These are phyloP conservation scores for Pollicipes pollicipes DNA, from an alignment of 1,140 invertebrate genomes.

Conservation along the genomic window DNA sequence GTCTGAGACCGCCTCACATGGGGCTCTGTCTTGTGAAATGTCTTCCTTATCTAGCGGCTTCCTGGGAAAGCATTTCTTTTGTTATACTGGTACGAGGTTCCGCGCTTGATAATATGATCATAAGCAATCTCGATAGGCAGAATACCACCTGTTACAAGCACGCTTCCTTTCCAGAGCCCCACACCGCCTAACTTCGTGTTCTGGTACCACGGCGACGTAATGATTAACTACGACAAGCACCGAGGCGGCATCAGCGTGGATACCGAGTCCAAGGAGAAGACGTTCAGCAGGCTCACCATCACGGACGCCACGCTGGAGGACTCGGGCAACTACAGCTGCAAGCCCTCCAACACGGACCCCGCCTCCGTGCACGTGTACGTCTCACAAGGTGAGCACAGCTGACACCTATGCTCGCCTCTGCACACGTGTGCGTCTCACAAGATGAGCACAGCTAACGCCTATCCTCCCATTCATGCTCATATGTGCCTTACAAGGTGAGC, in stretches of 20 bases:
- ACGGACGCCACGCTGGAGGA: slow-evolving; percentile 23
- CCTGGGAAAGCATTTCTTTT: too few species aligned
- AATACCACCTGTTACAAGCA: too few species aligned
- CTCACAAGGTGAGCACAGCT: slow-evolving; percentile 52
- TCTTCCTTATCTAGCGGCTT: too few species aligned
- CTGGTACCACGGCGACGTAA: slow-evolving; percentile 63
- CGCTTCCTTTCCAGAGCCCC: slow-evolving; percentile 23
- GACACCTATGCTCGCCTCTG: slow-evolving; percentile 44
- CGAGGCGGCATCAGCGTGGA: slow-evolving; percentile 66
- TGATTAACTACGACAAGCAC: slow-evolving; percentile 78
- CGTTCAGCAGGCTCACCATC: slow-evolving; percentile 20
- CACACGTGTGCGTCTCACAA: slow-evolving; percentile 61
- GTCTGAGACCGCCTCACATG: too few species aligned
- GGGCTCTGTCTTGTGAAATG: too few species aligned
- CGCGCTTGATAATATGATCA: too few species aligned
- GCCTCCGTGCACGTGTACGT: slow-evolving; percentile 57
- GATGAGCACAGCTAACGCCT: slow-evolving; percentile 50
- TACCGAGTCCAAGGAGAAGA: slow-evolving; percentile 39
- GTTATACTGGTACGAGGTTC: too few species aligned
- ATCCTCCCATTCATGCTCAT: slow-evolving; percentile 50
- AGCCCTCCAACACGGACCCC: slow-evolving; percentile 57
- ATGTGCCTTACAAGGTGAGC: slow-evolving; percentile 62
- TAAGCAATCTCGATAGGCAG: too few species aligned
- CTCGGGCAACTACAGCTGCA: slow-evolving; percentile 55
- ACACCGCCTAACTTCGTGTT: slow-evolving; percentile 29